Evolutionary conservation across 2,113 vertebrate species (phyloP).

Genomic region (Cynocephalus volans): DNA sequence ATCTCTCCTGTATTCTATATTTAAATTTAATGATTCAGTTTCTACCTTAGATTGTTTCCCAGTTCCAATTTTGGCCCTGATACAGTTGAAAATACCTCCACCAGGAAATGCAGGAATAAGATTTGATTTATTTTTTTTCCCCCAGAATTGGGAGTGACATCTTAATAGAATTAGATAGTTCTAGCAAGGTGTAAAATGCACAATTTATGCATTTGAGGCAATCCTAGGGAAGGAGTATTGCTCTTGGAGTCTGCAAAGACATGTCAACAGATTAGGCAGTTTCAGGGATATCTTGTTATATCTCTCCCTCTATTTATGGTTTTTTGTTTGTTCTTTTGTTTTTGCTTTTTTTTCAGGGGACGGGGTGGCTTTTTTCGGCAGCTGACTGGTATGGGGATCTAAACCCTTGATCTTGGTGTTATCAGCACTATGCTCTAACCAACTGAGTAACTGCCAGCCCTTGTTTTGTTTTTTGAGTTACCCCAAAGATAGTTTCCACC

Average conservation of each 20-base stretch:
- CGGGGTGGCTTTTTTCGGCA: too few relatives aligned
- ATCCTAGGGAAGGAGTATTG: neutral
- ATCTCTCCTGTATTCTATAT: neutral
- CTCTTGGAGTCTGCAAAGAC: neutral
- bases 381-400: too few relatives aligned
- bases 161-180: neutral
- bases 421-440: too few relatives aligned
- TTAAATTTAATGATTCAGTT: neutral
- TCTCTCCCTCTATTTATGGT: neutral
- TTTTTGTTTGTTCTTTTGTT: neutral
- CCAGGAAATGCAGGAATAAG: neutral
- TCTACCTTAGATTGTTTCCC: neutral
- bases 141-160: neutral
- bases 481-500: neutral
- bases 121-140: neutral
- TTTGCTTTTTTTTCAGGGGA: too few relatives aligned
- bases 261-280: neutral
- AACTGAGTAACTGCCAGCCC: too few relatives aligned
- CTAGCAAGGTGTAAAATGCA: neutral
- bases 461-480: neutral
- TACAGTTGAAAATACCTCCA: neutral
- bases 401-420: too few relatives aligned
- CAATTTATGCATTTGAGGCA: neutral
- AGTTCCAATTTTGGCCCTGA: neutral
- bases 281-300: neutral